Base-by-base conservation (phyloP, 2,888 invertebrate species). In the Brenthis daphne region DNA sequence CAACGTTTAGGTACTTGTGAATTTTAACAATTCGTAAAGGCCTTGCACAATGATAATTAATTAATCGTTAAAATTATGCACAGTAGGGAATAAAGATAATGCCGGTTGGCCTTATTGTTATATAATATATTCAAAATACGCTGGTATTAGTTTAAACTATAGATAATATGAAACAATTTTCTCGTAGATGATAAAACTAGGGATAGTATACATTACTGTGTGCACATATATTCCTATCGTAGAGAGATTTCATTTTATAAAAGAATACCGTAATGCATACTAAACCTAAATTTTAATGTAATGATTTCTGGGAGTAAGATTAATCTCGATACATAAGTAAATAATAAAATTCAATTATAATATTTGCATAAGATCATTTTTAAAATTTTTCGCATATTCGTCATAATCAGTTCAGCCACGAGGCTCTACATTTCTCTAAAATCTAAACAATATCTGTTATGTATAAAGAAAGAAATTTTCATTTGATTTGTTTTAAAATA, bases 91-190 rank as follows among this genome's bases (percentile, higher is more conserved):
- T 61, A 48, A 61, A n/a, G 37, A 61, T n/a, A 56, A 65, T 8
- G 51, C 70, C 68, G 69, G 75, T 74, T 75, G 75, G 74, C 73
- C 75, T 73, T 74, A 70, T 67, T 72, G 55, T 70, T 74, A 70
- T 65, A 71, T 14, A 65, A 71, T 14, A 65, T 68, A 66, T 56
- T 48, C 43, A 53, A 61, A 66, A 61, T 37, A 48, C 51, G 54
- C 51, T 53, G 29, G 51, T 64, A 37, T 24, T n/a, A 64, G 6
- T 1, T 54, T 20, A 54, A 63, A 13, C 13, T 47, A 14, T 43
- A 33, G 29, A 14, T 11, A 53, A 20, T 43, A 14, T 53, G 20
- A 63, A 8, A 1, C 33, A 63, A 16, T 33, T 24, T 8, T 20
- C 16, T 33, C 29, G 4, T 51, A 8, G 2, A 54, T 1, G 11